A percentile compares a stretch with the other conserved stretches of the same genome.
These are phyloP conservation scores for Galaxea fascicularis DNA, from an alignment of 92 coral and sea anemone species.

Conservation along the genomic window DNA sequence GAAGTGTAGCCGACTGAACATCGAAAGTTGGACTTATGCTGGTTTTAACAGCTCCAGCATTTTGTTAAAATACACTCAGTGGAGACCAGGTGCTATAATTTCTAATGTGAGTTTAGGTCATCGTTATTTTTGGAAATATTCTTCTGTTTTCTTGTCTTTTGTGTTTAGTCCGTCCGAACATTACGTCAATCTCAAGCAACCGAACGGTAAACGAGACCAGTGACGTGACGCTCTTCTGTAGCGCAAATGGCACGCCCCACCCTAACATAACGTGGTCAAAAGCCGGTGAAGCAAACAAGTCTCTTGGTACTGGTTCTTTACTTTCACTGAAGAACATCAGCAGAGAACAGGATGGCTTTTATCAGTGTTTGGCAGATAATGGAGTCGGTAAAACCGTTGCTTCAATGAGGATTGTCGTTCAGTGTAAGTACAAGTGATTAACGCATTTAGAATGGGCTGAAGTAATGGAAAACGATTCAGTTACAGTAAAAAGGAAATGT, in stretches of 20 bases:
- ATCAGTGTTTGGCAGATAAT: constrained; percentile 15
- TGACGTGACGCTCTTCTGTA: constrained; percentile 55
- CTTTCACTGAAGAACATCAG: constrained; percentile 6
- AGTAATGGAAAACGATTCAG: neutral
- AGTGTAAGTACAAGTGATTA: constrained; percentile 15
- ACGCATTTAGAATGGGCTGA: too few relatives aligned
- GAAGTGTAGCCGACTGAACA: too few relatives aligned
- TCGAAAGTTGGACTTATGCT: too few relatives aligned
- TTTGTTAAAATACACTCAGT: too few relatives aligned
- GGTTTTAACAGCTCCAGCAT: too few relatives aligned
- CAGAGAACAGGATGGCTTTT: constrained; percentile 27
- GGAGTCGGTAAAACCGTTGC: constrained; percentile 4
- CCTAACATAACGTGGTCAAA: constrained; percentile 37
- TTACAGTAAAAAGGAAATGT: too few relatives aligned
- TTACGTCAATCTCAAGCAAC: constrained; percentile 48
- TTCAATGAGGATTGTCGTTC: neutral
- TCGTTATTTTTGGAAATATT: too few relatives aligned
- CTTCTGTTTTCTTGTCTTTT: too few relatives aligned
- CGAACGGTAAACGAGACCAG: constrained; percentile 44
- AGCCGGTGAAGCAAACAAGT: neutral
- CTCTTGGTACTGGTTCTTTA: neutral
- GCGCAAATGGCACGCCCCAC: constrained; percentile 59
- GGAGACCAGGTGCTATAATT: too few relatives aligned
- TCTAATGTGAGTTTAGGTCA: too few relatives aligned
- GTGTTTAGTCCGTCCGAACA: constrained; percentile 58